phyloP scores from a whole-genome alignment of 2,797 vertebrate genomes.

The Mormyrops attenuatus region DNA sequence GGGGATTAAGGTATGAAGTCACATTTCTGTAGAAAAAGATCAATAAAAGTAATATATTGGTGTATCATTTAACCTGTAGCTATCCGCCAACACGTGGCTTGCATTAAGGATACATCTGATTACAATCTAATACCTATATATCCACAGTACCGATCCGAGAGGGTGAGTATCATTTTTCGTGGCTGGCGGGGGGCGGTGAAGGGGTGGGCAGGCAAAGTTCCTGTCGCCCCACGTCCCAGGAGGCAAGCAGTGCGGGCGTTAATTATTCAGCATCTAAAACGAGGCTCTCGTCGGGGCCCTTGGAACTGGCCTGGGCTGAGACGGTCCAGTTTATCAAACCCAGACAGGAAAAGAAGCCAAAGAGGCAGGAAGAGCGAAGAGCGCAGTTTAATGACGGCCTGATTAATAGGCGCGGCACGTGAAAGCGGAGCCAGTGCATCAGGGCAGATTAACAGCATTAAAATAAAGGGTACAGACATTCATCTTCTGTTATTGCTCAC shows the following conservation, averaged over 20 bases:
- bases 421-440: not conserved
- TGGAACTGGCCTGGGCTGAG: not conserved
- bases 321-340: not conserved
- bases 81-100: constrained; percentile 66
- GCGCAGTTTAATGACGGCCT: not conserved
- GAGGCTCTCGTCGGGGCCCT: not conserved
- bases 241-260: not conserved
- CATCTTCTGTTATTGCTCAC: not conserved
- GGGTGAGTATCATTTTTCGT: constrained; percentile 56
- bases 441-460: not conserved
- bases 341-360: not conserved
- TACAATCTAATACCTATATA: constrained; percentile 61
- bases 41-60: constrained; percentile 77
- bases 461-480: not conserved
- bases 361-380: not conserved
- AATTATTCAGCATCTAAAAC: constrained; percentile 6
- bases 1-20: constrained; percentile 56
- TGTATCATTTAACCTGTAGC: constrained; percentile 59
- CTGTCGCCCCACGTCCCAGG: not conserved
- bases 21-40: constrained; percentile 63
- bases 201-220: not conserved
- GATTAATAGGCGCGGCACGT: not conserved
- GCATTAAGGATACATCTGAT: constrained; percentile 70
- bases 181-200: not conserved
- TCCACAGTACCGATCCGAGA: constrained; percentile 21